These are phyloP conservation scores for Polyodon spathula DNA, from an alignment of 2,113 vertebrate genomes.

Conservation along the genomic window DNA sequence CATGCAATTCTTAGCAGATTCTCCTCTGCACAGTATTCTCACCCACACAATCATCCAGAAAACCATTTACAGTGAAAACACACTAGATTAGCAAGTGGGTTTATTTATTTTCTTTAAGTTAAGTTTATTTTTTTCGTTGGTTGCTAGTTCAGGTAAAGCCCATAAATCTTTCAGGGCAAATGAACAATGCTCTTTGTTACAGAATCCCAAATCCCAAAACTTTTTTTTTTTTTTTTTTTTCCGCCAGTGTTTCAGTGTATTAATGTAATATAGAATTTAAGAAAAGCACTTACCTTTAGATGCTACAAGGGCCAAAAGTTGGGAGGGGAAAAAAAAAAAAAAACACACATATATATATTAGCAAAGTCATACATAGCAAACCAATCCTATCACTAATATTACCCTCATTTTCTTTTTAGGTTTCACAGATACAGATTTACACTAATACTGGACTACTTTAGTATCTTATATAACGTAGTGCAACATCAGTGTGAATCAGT, in stretches of 20 bases:
- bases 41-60: neutral
- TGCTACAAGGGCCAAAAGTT: no score
- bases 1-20: neutral
- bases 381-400: no score
- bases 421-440: conserved; percentile 18
- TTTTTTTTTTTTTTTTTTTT: no score
- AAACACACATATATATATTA: no score
- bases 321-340: neutral
- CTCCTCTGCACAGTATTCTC: neutral
- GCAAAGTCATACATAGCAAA: neutral
- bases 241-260: neutral
- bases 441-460: no score
- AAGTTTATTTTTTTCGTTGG: neutral
- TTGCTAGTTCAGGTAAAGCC: neutral
- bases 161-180: neutral
- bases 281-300: conserved; percentile 16
- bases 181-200: neutral
- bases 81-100: neutral
- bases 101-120: no score
- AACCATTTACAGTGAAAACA: neutral
- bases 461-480: no score
- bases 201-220: neutral
- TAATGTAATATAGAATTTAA: neutral
- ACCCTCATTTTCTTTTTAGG: no score
- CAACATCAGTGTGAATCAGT: no score